Evolutionary conservation across 2,113 vertebrate species (phyloP).

Genomic region (Corvus moneduloides): DNA sequence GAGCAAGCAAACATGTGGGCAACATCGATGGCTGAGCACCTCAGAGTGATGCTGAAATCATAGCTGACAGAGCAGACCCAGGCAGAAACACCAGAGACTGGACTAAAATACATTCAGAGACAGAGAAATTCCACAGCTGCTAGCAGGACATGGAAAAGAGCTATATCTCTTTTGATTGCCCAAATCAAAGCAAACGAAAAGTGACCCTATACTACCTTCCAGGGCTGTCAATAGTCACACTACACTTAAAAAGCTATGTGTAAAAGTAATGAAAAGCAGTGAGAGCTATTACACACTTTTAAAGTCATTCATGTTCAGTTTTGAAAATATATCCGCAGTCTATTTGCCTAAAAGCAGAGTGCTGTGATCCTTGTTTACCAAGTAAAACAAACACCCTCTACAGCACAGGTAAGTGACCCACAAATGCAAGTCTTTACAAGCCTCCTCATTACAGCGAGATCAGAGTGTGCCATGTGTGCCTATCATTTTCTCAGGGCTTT

Average conservation of each 20-base stretch:
- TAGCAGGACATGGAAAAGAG: background rate
- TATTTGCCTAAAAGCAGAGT: background rate
- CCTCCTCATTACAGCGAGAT: constrained; percentile 18
- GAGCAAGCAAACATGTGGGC: background rate
- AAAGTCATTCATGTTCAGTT: constrained; percentile 3
- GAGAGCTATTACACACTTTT: background rate
- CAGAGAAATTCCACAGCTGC: background rate
- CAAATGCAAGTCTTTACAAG: constrained; percentile 32
- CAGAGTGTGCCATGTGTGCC: constrained; percentile 16
- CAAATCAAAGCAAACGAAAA: background rate
- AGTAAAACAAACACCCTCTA: background rate
- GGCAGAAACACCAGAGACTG: background rate
- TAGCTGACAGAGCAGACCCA: background rate
- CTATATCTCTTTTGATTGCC: background rate
- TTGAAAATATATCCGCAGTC: constrained; percentile 5
- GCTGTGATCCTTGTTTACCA: constrained; percentile 20
- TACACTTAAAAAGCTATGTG: background rate
- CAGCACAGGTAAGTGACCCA: background rate
- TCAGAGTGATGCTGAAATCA: background rate
- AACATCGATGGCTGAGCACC: background rate
- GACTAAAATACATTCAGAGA: background rate
- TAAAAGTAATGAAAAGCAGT: constrained; percentile 4
- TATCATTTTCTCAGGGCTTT: constrained; percentile 19
- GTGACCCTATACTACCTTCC: background rate
- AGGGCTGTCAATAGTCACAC: background rate